These are phyloP conservation scores for Amia ocellicauda DNA, from an alignment of 2,113 vertebrate species.

Conservation along the genomic window DNA sequence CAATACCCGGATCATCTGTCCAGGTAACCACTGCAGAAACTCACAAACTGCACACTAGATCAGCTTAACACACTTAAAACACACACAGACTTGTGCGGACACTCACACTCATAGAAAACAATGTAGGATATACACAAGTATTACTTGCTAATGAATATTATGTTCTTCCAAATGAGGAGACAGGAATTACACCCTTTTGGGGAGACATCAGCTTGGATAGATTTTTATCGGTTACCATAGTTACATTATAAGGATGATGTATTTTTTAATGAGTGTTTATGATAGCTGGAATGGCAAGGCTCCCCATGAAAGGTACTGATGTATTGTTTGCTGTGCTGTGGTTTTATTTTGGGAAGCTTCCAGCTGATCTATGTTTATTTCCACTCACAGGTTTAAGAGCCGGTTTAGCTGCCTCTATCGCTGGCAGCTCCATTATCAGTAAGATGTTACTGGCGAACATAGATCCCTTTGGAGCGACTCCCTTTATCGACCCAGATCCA, in stretches of 20 bases:
- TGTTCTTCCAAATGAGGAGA: too few relatives aligned
- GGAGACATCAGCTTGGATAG: too few relatives aligned
- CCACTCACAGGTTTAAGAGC: slow-evolving; percentile 79
- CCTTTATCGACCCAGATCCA: slow-evolving; percentile 94
- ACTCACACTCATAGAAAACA: neutral
- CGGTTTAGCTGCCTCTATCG: slow-evolving; percentile 93
- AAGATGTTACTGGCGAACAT: slow-evolving; percentile 98
- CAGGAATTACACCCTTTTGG: too few relatives aligned
- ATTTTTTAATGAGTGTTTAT: too few relatives aligned
- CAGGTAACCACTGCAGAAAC: slow-evolving; percentile 66
- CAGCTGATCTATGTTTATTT: neutral
- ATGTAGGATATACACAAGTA: too few relatives aligned
- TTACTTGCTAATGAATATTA: too few relatives aligned
- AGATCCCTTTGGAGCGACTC: slow-evolving; percentile 91
- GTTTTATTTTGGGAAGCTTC: neutral
- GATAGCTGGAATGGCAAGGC: too few relatives aligned
- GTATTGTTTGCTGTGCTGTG: neutral
- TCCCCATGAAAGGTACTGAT: too few relatives aligned
- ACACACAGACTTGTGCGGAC: neutral
- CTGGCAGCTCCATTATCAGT: slow-evolving; percentile 97
- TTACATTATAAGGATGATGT: too few relatives aligned
- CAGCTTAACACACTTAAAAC: too few relatives aligned
- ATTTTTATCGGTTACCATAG: too few relatives aligned
- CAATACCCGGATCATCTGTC: slow-evolving; percentile 97
- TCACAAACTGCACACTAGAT: neutral